A percentile compares a stretch with the other conserved stretches of the same genome.
Conservation (phyloP, 2,888 invertebrate genomes). For the Ochropleura leucogaster region DNA sequence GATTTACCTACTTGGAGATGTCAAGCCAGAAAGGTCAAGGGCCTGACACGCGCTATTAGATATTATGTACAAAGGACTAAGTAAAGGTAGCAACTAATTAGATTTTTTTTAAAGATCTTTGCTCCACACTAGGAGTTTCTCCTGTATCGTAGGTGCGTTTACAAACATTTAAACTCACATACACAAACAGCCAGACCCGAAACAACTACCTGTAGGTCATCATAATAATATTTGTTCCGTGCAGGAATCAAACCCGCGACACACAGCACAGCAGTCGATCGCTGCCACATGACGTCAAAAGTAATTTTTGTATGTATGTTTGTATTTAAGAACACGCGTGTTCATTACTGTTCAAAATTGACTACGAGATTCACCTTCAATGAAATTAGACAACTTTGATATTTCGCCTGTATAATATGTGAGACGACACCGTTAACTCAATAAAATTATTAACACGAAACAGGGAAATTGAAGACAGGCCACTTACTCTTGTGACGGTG, state of each 20-base stretch:
- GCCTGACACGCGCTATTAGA: neutral
- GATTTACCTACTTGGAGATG: no score
- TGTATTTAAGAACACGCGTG: neutral
- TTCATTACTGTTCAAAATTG: neutral
- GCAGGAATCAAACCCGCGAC: no score
- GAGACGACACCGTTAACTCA: neutral
- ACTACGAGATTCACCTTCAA: neutral
- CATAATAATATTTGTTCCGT: no score
- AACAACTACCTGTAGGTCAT: no score
- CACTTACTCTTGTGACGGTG: constrained; percentile 3
- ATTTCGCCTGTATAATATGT: neutral
- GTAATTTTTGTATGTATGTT: neutral
- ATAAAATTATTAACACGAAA: constrained; percentile 17
- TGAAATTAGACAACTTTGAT: neutral
- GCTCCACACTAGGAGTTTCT: no score
- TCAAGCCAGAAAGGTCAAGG: no score
- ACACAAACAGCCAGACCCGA: no score
- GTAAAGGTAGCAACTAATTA: neutral
- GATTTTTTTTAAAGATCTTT: neutral
- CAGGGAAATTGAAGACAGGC: neutral
- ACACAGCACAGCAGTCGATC: no score
- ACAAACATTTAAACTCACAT: no score
- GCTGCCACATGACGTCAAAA: no score
- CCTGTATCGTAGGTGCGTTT: no score
- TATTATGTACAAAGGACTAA: neutral